Evolutionary conservation across 2,797 vertebrate species (phyloP).

Genomic region (Parauchenoglanis punctatus): DNA sequence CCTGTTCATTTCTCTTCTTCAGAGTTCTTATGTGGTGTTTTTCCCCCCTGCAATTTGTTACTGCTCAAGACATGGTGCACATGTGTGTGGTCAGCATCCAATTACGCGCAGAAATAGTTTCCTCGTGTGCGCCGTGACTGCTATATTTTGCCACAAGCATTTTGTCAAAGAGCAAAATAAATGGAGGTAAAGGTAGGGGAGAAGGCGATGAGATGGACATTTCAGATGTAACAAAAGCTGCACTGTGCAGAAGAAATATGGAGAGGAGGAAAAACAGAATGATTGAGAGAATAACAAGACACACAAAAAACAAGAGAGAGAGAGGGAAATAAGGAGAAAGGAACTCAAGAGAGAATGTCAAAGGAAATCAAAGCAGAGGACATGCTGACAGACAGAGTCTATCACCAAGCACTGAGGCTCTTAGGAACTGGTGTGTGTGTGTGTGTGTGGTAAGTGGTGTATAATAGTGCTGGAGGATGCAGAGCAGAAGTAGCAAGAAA

Average conservation of each 20-base stretch:
- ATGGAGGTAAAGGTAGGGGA: neutral
- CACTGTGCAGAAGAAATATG: neutral
- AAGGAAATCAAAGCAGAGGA: neutral
- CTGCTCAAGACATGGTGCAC: neutral
- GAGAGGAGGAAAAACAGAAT: slow-evolving; percentile 22
- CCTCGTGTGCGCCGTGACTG: slow-evolving; percentile 26
- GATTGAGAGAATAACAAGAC: slow-evolving; percentile 21
- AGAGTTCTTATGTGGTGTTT: neutral
- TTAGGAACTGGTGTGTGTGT: neutral
- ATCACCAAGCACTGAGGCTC: slow-evolving; percentile 14
- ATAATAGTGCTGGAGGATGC: neutral
- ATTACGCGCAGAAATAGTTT: slow-evolving; percentile 26
- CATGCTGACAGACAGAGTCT: slow-evolving; percentile 31
- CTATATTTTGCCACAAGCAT: slow-evolving; percentile 24
- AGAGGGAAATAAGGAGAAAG: neutral
- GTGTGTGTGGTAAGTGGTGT: neutral
- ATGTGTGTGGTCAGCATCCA: slow-evolving; percentile 23
- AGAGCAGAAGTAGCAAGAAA: neutral
- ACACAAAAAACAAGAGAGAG: neutral
- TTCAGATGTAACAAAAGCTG: slow-evolving; percentile 27
- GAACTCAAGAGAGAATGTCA: neutral
- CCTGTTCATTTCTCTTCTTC: neutral
- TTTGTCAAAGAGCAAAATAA: slow-evolving; percentile 37
- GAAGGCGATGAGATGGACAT: neutral
- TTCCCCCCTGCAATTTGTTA: neutral